Evolutionary conservation across 2,797 vertebrate species (phyloP).

Genomic region (Podarcis siculus): DNA sequence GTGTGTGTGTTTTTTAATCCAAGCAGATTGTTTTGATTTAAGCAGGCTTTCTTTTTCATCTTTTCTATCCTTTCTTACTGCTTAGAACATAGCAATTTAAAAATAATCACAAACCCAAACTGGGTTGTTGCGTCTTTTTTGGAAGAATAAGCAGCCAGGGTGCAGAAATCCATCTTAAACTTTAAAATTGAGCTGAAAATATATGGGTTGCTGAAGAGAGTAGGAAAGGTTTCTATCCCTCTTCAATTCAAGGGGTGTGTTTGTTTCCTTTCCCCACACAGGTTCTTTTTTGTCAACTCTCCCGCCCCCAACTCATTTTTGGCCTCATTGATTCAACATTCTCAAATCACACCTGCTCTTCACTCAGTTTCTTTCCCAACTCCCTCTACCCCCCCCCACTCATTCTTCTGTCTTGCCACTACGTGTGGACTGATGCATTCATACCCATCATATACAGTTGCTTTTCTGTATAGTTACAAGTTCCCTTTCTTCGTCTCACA

Average conservation of each 20-base stretch:
- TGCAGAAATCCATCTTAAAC: not conserved
- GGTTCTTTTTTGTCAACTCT: not conserved
- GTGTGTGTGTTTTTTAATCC: too few species aligned
- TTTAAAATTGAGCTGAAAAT: not conserved
- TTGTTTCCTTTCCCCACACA: not conserved
- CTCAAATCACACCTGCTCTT: not conserved
- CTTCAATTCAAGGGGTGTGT: not conserved
- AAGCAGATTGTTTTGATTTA: too few species aligned
- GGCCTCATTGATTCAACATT: not conserved
- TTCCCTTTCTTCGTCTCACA: not conserved
- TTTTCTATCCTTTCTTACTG: not conserved
- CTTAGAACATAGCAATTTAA: not conserved
- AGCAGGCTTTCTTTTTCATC: too few species aligned
- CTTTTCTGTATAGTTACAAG: not conserved
- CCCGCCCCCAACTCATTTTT: not conserved
- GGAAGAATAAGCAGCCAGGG: too few species aligned
- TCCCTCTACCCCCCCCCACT: not conserved
- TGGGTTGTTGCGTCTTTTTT: too few species aligned
- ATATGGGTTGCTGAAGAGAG: not conserved
- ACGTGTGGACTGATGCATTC: not conserved
- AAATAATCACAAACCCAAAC: too few species aligned
- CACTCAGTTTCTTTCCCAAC: not conserved
- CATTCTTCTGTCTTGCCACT: not conserved
- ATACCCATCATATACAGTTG: not conserved
- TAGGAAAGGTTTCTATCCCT: not conserved